Evolutionary conservation across 2,888 invertebrate species (phyloP), one percentile per base, ranked within the genome.

Genomic region (Herminia tarsipennalis): DNA sequence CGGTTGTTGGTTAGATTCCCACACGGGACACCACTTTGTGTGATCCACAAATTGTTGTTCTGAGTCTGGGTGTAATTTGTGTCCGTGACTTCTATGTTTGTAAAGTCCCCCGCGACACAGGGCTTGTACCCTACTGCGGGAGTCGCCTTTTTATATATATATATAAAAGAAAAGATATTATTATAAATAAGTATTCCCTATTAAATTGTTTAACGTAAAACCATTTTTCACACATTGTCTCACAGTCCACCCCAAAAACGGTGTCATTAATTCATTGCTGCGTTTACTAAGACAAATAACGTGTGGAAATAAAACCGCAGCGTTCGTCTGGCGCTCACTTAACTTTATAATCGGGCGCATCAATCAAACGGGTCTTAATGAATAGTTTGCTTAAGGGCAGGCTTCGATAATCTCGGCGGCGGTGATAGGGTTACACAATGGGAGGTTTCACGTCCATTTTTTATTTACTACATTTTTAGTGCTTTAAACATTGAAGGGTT

Each of bases 331-430:
- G 48, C 34, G 51, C 44, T 45, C 61, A 49, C 78, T 76, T 78
- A 70, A 79, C 54, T 73, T 76, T 78, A 43, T 65, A 81, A 84
- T 81, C 78, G 67, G 61, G 34, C 41, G 52, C 81, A 86, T 86
- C 85, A 79, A 85, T 87, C 88, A 86, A 78, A 68, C 45, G 42
- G 61, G 64, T 70, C 78, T 69, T 87, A 85, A 87, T 86, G 78
- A 86, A 83, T 83, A 69, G 70, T 81, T 78, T 70, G 70, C 68
- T 76, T 73, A 80, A 81, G 82, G 84, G 82, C 78, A 76, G 76
- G 76, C 83, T 79, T 80, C 70, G 72, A 79, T 78, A 75, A 78
- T 70, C 73, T 70, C 63, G 67, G 64, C 66, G 56, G 54, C 66
- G 54, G 57, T 66, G 83, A 81, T 83, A 78, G 73, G 70, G 71